Evolutionary conservation across 2,797 vertebrate genomes (phyloP).

Genomic region (Platalea minor): DNA sequence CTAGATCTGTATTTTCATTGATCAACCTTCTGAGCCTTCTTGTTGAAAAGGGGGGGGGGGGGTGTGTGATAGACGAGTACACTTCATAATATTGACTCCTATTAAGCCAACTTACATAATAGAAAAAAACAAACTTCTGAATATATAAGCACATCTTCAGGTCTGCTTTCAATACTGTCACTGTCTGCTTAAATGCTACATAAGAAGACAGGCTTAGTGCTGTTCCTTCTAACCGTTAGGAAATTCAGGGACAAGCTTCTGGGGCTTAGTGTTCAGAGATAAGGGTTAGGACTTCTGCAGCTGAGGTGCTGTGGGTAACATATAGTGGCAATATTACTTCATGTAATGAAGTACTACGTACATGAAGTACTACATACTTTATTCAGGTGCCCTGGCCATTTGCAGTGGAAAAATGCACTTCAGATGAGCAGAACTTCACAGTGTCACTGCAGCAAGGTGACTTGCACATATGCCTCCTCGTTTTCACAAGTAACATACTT

Average conservation of each 20-base stretch:
- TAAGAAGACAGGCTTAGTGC: neutral
- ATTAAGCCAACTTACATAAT: neutral
- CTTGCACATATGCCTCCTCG: neutral
- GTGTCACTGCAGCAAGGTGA: neutral
- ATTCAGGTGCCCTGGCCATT: neutral
- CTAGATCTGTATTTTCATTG: neutral
- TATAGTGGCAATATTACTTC: neutral
- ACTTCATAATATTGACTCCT: neutral
- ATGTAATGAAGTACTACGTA: neutral
- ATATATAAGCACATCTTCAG: neutral
- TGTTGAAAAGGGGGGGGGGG: neutral
- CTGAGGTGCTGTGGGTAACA: neutral
- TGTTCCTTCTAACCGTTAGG: neutral
- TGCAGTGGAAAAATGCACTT: neutral
- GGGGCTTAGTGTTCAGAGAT: neutral
- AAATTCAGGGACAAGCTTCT: neutral
- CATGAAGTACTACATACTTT: neutral
- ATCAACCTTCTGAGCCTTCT: neutral
- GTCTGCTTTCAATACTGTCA: neutral
- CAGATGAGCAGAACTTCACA: neutral
- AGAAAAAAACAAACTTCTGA: neutral
- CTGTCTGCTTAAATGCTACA: neutral
- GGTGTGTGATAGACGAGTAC: neutral
- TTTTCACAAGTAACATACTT: neutral
- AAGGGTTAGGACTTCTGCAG: neutral